Evolutionary conservation across 1,140 invertebrate species (phyloP).

Genomic region (Aphaenogaster rudis): DNA sequence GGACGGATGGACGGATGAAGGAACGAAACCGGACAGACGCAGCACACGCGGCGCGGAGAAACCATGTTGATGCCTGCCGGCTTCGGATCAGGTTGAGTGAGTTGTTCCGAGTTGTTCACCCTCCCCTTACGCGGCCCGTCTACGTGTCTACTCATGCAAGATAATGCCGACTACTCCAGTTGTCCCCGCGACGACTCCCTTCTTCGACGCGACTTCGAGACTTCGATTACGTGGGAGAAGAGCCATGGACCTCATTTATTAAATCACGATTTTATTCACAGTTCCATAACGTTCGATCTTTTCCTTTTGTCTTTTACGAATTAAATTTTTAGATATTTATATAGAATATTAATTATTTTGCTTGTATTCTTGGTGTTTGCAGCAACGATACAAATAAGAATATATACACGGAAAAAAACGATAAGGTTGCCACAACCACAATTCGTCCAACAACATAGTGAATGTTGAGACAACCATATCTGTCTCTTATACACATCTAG

Average conservation of each 20-base stretch:
- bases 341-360: background rate
- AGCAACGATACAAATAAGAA: background rate
- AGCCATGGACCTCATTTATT: background rate
- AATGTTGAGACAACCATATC: too few relatives aligned
- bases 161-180: constrained; percentile 74
- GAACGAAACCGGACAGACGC: constrained; percentile 69
- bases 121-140: constrained; percentile 51
- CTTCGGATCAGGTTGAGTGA: constrained; percentile 77
- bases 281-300: background rate
- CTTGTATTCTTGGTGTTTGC: background rate
- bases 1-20: constrained; percentile 43
- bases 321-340: constrained; percentile 6
- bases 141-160: constrained; percentile 65
- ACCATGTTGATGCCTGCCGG: constrained; percentile 75
- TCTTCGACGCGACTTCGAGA: constrained; percentile 6
- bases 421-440: too few relatives aligned
- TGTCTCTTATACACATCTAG: too few relatives aligned
- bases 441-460: too few relatives aligned
- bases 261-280: constrained; percentile 22
- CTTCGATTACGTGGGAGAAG: constrained; percentile 11
- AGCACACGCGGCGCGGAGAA: constrained; percentile 64
- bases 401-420: background rate
- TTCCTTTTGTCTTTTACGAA: background rate
- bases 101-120: constrained; percentile 73
- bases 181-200: constrained; percentile 54